Evolutionary conservation across 1,140 invertebrate genomes (phyloP), one percentile per base, ranked within the genome.

Genomic region (Brachystomella parvula): DNA sequence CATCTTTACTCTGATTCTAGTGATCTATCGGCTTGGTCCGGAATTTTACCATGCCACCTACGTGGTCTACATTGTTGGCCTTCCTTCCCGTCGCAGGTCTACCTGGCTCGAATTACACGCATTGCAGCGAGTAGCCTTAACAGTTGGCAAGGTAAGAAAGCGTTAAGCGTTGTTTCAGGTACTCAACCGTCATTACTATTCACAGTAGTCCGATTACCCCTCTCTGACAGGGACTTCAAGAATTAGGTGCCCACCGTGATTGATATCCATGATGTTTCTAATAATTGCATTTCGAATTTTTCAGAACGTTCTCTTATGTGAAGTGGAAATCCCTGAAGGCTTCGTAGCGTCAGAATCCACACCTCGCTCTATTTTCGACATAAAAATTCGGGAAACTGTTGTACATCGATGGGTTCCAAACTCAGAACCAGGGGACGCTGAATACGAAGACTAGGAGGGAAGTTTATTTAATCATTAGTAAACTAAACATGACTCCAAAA

Each of bases 21-120:
- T 73, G 39, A 47, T 73, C 12, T 73, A 73, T 60, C 49, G 71
- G 59, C 3, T 39, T 24, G 67, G 69, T 3, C 72, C 72, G 33
- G 47, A 62, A n/a, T 61, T 65, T 26, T 64, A 61, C 64, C 72
- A 73, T 61, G 29, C 72, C 1, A 35, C 49, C 15, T 73, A 71
- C 32, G 58, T 71, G 19, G 69, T 71, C 3, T 65, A 71, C 47
- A 63, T 73, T 61, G 31, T 67, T 31, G 69, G 69, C 0, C 29
- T 30, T 35, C 62, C 56, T n/a, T 57, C 47, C 32, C 44, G 69
- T 61, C 65, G 67, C 2, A 6, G 47, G 12, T 69, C 68, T 21
- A 71, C 44, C 30, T 73, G 69, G 69, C 47, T 57, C 9, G 67
- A 73, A 60, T 17, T 71, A 17, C 61, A 66, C 64, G 47, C 67